Conservation (phyloP, 2,113 vertebrate species). For the Perognathus longimembris region DNA sequence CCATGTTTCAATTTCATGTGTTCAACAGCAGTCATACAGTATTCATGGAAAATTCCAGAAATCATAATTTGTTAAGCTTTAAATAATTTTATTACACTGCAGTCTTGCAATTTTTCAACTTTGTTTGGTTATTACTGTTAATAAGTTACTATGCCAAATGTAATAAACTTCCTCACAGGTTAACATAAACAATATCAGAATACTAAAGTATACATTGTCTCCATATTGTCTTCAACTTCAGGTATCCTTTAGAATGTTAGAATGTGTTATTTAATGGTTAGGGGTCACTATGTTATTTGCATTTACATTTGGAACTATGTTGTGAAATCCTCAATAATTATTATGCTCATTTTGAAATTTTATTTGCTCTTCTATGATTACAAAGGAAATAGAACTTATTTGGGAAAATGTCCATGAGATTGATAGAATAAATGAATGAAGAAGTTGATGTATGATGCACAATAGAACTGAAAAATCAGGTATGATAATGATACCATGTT, state of each 20-base stretch:
- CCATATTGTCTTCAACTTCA: neutral
- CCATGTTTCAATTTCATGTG: neutral
- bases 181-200: neutral
- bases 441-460: neutral
- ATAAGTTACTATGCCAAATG: neutral
- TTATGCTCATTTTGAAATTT: neutral
- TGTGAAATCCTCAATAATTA: neutral
- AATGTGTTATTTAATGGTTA: neutral
- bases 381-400: neutral
- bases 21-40: neutral
- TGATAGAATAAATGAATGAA: neutral
- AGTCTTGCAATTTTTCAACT: neutral
- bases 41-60: neutral
- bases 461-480: neutral
- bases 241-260: neutral
- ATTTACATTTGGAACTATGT: neutral
- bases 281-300: neutral
- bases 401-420: neutral
- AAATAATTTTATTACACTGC: neutral
- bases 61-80: neutral
- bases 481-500: neutral
- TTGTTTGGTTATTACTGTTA: neutral
- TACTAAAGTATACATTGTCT: neutral
- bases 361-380: neutral
- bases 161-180: neutral